Conservation (phyloP, 53 echinoderm and acorn worm species). For the Antedon mediterranea region DNA sequence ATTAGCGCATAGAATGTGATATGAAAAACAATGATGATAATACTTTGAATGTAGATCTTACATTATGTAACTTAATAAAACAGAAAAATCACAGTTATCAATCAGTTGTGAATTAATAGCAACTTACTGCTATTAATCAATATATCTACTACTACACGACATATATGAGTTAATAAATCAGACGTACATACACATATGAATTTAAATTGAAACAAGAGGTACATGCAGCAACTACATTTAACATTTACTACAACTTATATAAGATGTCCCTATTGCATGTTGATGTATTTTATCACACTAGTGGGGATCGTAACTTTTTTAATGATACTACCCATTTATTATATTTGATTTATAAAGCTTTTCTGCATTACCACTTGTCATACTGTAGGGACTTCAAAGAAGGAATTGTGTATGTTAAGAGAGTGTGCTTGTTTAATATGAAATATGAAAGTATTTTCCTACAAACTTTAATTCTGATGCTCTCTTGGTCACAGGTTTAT, state of each 20-base stretch:
- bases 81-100: too few relatives aligned
- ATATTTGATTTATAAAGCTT: neutral
- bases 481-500: too few relatives aligned
- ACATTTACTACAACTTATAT: too few relatives aligned
- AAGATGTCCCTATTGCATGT: neutral
- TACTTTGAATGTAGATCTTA: too few relatives aligned
- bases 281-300: neutral
- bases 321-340: neutral
- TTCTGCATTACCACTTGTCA: neutral
- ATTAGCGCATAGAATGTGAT: too few relatives aligned
- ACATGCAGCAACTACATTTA: neutral
- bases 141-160: neutral
- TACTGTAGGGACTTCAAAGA: neutral
- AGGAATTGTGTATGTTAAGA: neutral
- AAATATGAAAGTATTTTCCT: neutral
- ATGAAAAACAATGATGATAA: too few relatives aligned
- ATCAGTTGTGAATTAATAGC: too few relatives aligned
- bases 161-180: neutral
- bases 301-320: neutral
- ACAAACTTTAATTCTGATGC: too few relatives aligned
- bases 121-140: too few relatives aligned
- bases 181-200: neutral
- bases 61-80: too few relatives aligned
- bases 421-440: neutral
- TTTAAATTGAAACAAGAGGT: neutral